Conservation (phyloP, 2,888 invertebrate species). For the Lottia gigantea region DNA sequence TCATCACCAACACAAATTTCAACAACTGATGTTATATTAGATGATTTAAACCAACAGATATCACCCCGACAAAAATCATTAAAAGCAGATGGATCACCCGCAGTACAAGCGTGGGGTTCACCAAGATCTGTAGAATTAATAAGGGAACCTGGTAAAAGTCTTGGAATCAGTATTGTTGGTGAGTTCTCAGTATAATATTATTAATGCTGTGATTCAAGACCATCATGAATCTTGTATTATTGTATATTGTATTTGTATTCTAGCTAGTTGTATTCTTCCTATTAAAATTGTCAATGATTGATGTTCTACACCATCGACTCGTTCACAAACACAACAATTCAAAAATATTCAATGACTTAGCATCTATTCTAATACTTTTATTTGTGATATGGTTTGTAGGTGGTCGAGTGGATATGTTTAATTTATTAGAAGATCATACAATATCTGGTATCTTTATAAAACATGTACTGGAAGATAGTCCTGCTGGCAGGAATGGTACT, state of each 20-base stretch:
- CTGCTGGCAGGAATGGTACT: constrained; percentile 87
- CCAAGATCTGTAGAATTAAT: constrained; percentile 80
- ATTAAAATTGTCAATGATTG: no score
- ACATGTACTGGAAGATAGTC: constrained; percentile 92
- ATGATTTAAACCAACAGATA: background rate
- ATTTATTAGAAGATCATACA: constrained; percentile 76
- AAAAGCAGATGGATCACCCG: constrained; percentile 47
- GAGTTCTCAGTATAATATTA: constrained; percentile 72
- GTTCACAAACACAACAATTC: no score
- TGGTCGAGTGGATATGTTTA: constrained; percentile 74
- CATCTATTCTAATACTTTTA: background rate
- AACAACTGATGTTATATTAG: constrained; percentile 3
- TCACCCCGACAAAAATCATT: constrained; percentile 44
- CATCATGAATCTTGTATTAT: no score
- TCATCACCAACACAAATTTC: constrained; percentile 13
- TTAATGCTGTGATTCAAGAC: no score
- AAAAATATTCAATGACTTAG: no score
- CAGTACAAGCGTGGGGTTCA: constrained; percentile 78
- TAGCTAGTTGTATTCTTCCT: no score
- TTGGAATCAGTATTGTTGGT: constrained; percentile 97
- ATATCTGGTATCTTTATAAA: constrained; percentile 98
- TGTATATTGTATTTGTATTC: no score
- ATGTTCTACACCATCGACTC: no score
- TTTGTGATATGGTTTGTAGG: constrained; percentile 40
- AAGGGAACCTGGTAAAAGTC: constrained; percentile 80